A percentile compares a stretch with the other conserved stretches of the same genome.
These are phyloP conservation scores for Syndactyla subalaris DNA, from an alignment of 2,797 vertebrate genomes.

Conservation along the genomic window DNA sequence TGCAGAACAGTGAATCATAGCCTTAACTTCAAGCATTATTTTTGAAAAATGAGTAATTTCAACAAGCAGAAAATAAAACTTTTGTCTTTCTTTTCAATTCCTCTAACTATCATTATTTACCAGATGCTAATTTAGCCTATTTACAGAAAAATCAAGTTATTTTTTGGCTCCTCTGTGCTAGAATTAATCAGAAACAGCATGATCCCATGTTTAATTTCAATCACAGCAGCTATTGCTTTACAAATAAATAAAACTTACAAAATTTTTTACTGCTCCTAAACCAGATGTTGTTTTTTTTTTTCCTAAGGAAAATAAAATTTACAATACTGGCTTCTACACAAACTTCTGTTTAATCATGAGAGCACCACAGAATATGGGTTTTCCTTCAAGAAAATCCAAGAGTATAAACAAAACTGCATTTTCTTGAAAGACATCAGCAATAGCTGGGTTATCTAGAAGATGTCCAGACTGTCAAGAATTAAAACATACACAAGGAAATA, in stretches of 20 bases:
- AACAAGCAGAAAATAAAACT: slow-evolving; percentile 28
- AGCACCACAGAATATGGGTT: background rate
- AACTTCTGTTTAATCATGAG: slow-evolving; percentile 27
- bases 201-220: slow-evolving; percentile 72
- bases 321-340: background rate
- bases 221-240: slow-evolving; percentile 66
- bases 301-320: slow-evolving; percentile 10
- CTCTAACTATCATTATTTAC: slow-evolving; percentile 50
- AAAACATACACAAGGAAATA: background rate
- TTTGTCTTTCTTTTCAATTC: slow-evolving; percentile 19
- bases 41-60: background rate
- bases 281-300: background rate
- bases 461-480: background rate
- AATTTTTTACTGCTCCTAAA: slow-evolving; percentile 26
- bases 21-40: background rate
- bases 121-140: slow-evolving; percentile 60
- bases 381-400: slow-evolving; percentile 16
- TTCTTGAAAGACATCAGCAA: background rate
- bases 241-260: slow-evolving; percentile 58
- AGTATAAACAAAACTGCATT: background rate
- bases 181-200: slow-evolving; percentile 75
- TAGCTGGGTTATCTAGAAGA: background rate
- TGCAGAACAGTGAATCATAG: slow-evolving; percentile 26
- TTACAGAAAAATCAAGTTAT: slow-evolving; percentile 59
- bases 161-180: slow-evolving; percentile 48